Base-by-base conservation (phyloP, 2,797 vertebrate species). In the Neosilurus hyrtlii region DNA sequence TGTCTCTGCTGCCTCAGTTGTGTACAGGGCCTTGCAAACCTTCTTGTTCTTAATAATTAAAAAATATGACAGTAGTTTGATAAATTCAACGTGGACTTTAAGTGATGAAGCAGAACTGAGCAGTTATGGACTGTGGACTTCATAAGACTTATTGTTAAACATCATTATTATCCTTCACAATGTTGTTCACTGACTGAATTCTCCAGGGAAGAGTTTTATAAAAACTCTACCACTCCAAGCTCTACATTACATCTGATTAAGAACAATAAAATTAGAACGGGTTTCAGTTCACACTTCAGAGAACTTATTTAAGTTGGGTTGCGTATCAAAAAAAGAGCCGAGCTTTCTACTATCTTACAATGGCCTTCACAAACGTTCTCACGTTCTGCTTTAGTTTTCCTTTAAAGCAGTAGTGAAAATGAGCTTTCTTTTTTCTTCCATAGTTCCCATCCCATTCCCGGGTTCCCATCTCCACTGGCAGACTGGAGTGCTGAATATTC, bases 401-500 rank as follows among this genome's bases (percentile, higher is more conserved):
- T 11, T 63, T 63, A 49, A 51, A 77, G 14, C 59, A 43, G 37
- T 1, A 18, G 22, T 74, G 37, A 51, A 49, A 77, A 77, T 62
- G 49, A 62, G 7, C 57, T 16, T 11, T 24, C 4, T 24, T 20
- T 78, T 78, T 26, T 26, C 20, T 20, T 10, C 51, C n/a, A 62
- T 10, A 51, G 82, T 82, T 35, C 49, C 72, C 72, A 30, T 30
- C 30, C 30, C 30, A 30, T 30, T 0, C 9, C 80, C n/a, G 5
- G 15, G 59, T 63, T 63, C 22, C 11, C 43, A 18, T 65, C 59
- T 63, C 72, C 73, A 35, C 18, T 35, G 14, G 54, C 56, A 61
- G 56, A 43, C 30, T n/a, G 73, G n/a, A 1, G 2, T 61, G 30
- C 61, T 85, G 85, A 87, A 89, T 86, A 88, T 90, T 88, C 83